phyloP scores from a whole-genome alignment of 1,140 invertebrate genomes.

The Drosophila ohnishii region DNA sequence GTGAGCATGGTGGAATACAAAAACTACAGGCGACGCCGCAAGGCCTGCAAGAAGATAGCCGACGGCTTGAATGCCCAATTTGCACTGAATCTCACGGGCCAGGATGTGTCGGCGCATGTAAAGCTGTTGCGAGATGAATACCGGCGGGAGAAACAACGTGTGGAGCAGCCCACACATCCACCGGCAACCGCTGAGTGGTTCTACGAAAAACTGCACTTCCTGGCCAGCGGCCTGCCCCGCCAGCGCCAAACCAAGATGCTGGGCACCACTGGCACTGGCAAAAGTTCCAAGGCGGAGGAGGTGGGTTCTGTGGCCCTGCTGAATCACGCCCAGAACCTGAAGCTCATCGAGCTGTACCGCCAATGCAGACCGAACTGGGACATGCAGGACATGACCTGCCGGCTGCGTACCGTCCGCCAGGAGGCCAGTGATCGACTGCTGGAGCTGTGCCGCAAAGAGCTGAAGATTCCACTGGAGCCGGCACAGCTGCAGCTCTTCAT shows the following conservation, averaged over 20 bases:
- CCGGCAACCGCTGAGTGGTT: slow-evolving; percentile 21
- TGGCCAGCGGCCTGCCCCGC: slow-evolving; percentile 4
- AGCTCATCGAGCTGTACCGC: slow-evolving; percentile 44
- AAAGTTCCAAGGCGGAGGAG: neutral
- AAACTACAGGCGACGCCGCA: slow-evolving; percentile 25
- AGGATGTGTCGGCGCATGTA: slow-evolving; percentile 11
- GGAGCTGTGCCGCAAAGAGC: slow-evolving; percentile 35
- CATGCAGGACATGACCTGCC: slow-evolving; percentile 45
- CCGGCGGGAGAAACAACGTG: slow-evolving; percentile 13
- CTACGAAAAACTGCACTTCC: slow-evolving; percentile 22
- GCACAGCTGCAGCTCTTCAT: slow-evolving; percentile 28
- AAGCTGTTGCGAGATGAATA: slow-evolving; percentile 28
- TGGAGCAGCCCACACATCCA: neutral
- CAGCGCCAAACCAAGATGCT: neutral
- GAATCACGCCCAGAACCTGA: slow-evolving; percentile 22
- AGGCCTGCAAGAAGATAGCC: slow-evolving; percentile 19
- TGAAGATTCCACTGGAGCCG: slow-evolving; percentile 20
- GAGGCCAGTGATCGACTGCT: slow-evolving; percentile 34
- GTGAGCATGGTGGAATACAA: slow-evolving; percentile 14
- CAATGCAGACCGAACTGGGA: slow-evolving; percentile 34
- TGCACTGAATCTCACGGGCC: slow-evolving; percentile 9
- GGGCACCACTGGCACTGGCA: too few relatives aligned
- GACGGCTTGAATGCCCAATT: slow-evolving; percentile 15
- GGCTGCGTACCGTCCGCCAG: slow-evolving; percentile 26
- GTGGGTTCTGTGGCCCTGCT: slow-evolving; percentile 17